Evolutionary conservation across 1,140 invertebrate genomes (phyloP).

Genomic region (Stegodyphus dumicola): DNA sequence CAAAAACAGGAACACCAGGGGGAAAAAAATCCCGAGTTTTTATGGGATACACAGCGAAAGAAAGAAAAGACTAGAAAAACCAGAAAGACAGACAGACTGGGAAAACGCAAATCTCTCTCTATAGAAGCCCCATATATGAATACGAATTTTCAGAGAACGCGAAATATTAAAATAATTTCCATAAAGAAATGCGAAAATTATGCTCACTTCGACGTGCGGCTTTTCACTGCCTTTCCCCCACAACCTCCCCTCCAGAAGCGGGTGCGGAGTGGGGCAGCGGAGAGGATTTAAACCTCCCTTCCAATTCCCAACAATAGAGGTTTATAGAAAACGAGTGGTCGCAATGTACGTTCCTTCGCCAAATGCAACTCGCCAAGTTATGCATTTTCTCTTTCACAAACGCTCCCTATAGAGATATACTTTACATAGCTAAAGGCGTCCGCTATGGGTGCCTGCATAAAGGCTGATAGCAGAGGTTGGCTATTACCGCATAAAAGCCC

Average conservation of each 20-base stretch:
- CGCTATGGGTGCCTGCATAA: conserved; percentile 24
- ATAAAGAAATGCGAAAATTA: conserved; percentile 59
- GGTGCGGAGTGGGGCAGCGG: not conserved
- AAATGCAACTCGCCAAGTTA: conserved; percentile 36
- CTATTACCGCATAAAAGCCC: conserved; percentile 58
- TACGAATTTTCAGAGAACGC: conserved; percentile 31
- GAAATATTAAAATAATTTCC: conserved; percentile 61
- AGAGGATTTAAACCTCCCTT: conserved; percentile 36
- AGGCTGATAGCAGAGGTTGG: conserved; percentile 13
- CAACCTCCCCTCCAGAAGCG: not conserved
- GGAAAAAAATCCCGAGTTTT: no score
- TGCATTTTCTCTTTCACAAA: conserved; percentile 39
- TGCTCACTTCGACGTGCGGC: conserved; percentile 44
- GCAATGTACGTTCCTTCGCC: conserved; percentile 5
- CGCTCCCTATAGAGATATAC: conserved; percentile 20
- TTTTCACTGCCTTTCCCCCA: no score
- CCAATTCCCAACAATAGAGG: conserved; percentile 50
- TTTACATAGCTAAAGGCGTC: conserved; percentile 15
- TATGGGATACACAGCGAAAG: no score
- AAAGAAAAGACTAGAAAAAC: not conserved
- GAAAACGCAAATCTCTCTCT: conserved; percentile 16
- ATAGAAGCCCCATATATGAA: conserved; percentile 46
- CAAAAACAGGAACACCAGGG: no score
- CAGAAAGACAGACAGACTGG: not conserved
- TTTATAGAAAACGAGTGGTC: conserved; percentile 8